These are phyloP conservation scores for Aplochiton taeniatus DNA, from an alignment of 2,797 vertebrate genomes.

Conservation along the genomic window DNA sequence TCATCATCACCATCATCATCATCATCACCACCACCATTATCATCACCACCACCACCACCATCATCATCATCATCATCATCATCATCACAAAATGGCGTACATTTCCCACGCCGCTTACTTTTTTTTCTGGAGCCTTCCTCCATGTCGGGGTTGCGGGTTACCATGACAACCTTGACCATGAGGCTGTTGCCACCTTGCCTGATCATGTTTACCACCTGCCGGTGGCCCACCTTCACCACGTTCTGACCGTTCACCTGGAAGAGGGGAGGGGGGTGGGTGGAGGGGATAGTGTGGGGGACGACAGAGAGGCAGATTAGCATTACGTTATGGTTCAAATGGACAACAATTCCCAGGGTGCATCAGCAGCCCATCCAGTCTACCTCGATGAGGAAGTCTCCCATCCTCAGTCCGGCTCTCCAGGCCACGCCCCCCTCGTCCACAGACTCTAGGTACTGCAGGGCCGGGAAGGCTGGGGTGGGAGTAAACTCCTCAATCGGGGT, in stretches of 20 bases:
- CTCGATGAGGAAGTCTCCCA: conserved; percentile 94
- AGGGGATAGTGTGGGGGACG: background rate
- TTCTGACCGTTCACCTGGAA: conserved; percentile 92
- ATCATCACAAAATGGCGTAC: background rate
- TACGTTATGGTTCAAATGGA: conserved; percentile 2
- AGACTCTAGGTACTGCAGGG: conserved; percentile 92
- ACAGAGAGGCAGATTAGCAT: background rate
- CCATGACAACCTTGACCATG: conserved; percentile 96
- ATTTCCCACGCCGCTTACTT: conserved; percentile 69
- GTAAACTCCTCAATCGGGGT: conserved; percentile 96
- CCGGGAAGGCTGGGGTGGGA: conserved; percentile 91
- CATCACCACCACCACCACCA: conserved; percentile 1
- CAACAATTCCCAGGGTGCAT: conserved; percentile 22
- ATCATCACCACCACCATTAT: background rate
- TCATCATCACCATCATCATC: background rate
- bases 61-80: conserved; percentile 9
- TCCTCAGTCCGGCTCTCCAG: conserved; percentile 89
- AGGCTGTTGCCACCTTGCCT: conserved; percentile 93
- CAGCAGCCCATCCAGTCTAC: conserved; percentile 53
- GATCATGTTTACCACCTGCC: conserved; percentile 96
- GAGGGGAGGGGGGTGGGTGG: background rate
- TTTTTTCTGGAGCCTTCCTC: conserved; percentile 89
- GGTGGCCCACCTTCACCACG: conserved; percentile 92
- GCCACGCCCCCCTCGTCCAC: conserved; percentile 93
- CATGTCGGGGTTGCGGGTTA: conserved; percentile 92